A percentile compares a stretch with the other conserved stretches of the same genome.
phyloP scores from a whole-genome alignment of 2,797 vertebrate genomes.

The Anableps anableps region DNA sequence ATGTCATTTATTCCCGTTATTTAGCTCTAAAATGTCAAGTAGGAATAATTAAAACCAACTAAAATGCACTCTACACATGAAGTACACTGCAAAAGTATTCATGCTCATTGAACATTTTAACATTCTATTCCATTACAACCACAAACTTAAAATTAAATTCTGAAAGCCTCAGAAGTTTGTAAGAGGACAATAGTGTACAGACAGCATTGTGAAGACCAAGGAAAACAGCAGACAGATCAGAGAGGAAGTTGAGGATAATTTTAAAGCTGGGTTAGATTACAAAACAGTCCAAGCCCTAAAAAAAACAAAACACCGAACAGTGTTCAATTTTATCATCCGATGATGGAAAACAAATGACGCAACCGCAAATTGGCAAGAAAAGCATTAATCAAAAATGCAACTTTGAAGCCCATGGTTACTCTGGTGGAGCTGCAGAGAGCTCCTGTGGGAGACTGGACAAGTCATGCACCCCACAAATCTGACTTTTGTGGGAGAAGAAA shows the following conservation, averaged over 20 bases:
- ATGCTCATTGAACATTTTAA: neutral
- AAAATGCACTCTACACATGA: neutral
- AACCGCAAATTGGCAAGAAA: neutral
- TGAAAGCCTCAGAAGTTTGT: neutral
- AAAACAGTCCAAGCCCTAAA: neutral
- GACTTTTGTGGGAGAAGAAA: neutral
- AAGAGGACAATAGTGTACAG: neutral
- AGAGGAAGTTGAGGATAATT: neutral
- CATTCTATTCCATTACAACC: neutral
- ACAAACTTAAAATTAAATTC: neutral
- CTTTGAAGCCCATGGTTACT: too few relatives aligned
- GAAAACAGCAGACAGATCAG: neutral
- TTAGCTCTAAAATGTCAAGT: neutral
- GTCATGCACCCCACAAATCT: neutral
- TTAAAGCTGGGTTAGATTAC: neutral
- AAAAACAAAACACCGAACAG: neutral
- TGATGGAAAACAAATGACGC: neutral
- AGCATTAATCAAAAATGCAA: neutral
- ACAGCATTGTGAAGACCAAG: neutral
- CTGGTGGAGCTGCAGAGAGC: neutral
- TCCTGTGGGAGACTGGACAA: neutral
- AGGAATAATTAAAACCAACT: neutral
- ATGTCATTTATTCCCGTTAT: neutral
- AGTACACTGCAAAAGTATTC: neutral
- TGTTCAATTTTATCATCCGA: neutral